These are phyloP conservation scores for Drosophila eugracilis DNA, from an alignment of 1,140 invertebrate species.

Conservation along the genomic window DNA sequence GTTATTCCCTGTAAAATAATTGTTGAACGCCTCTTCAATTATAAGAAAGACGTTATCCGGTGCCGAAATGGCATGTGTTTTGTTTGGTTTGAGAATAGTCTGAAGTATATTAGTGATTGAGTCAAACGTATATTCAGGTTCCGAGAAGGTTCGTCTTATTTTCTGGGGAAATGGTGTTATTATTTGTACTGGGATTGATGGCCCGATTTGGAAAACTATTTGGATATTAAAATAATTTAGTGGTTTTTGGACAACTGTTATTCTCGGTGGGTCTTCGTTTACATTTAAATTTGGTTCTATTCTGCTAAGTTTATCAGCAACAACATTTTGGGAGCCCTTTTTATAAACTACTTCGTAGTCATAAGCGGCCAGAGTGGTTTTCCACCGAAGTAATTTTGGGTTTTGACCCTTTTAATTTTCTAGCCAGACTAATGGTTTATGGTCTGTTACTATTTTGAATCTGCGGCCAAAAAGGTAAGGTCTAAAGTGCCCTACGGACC, in stretches of 20 bases:
- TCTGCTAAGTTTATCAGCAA: slow-evolving; percentile 17
- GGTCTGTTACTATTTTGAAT: no score
- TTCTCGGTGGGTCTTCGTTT: slow-evolving; percentile 5
- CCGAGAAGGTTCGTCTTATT: slow-evolving; percentile 3
- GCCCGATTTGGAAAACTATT: neutral
- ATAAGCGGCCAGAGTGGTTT: slow-evolving; percentile 11
- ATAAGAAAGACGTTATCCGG: slow-evolving; percentile 4
- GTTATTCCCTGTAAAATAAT: slow-evolving; percentile 8
- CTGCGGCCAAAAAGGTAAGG: no score
- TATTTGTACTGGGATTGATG: neutral
- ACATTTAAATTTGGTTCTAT: slow-evolving; percentile 8
- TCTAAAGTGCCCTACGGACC: no score
- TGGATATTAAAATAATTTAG: slow-evolving; percentile 1
- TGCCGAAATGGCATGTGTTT: slow-evolving; percentile 5
- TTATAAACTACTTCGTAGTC: slow-evolving; percentile 10
- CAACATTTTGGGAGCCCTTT: slow-evolving; percentile 5
- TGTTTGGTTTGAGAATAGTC: slow-evolving; percentile 18
- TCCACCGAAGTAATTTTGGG: slow-evolving; percentile 15
- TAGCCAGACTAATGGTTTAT: slow-evolving; percentile 5
- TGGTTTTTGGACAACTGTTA: neutral
- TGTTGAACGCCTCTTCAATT: slow-evolving; percentile 11
- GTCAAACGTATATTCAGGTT: slow-evolving; percentile 10
- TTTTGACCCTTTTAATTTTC: slow-evolving; percentile 12
- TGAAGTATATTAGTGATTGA: neutral
- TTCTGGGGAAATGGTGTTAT: slow-evolving; percentile 11